Base-by-base conservation (phyloP, 2,797 vertebrate species). In the Siniperca undulata region DNA sequence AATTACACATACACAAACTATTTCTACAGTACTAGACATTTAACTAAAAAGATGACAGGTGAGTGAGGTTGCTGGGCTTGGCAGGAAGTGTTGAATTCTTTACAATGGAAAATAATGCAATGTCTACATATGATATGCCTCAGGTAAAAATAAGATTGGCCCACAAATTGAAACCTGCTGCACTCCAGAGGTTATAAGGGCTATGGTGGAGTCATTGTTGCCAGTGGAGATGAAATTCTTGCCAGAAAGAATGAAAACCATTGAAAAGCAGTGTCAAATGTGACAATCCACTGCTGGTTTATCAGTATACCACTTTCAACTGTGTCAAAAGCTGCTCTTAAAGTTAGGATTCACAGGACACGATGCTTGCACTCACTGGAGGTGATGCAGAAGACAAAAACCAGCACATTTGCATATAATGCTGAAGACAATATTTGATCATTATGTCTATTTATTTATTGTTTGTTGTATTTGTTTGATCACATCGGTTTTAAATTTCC, bases 141-240 rank as follows among this genome's bases (percentile, higher is more conserved):
- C 65, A 12, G 69, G 79, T n/a, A 20, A 70, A 71, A 70, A 83
- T 46, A 67, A 76, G 58, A 86, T 20, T 46, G 22, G 17, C 24
- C 24, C 1, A 56, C 59, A 86, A 30, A 14, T 52, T 44, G 5
- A 74, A 77, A 81, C 48, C 70, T 77, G 72, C 67, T 78, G 67
- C 58, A 68, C 50, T 80, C 19, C 61, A 67, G 64, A 82, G 52
- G 27, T 82, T 71, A 83, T 80, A 61, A 53, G n/a, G n/a, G 19
- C 20, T 44, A 7, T 34, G 44, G 50, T 40, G 19, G 48, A 66
- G 81, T 65, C 22, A 46, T 24, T 61, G 38, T 65, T 85, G 42
- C 67, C 52, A 60, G 44, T 17, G 66, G 20, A 81, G 64, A 83
- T 64, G 19, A 67, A 78, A 77, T 13, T 77, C 36, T 68, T 58